phyloP scores from a whole-genome alignment of 2,888 invertebrate genomes.

The Apodemia zela region DNA sequence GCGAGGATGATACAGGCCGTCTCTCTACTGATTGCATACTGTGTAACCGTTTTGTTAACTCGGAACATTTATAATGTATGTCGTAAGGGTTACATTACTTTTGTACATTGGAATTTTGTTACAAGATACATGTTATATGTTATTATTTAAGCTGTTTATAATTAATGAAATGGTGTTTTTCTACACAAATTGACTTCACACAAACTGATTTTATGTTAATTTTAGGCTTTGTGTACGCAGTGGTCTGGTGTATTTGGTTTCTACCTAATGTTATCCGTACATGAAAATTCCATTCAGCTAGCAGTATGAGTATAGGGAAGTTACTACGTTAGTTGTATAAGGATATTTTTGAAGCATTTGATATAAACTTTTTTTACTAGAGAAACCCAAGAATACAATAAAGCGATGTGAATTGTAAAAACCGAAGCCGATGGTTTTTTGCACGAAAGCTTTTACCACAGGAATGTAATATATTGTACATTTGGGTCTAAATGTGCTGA shows the following conservation, averaged over 20 bases:
- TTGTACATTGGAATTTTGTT: slow-evolving; percentile 78
- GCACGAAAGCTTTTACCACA: slow-evolving; percentile 74
- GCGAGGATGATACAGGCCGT: slow-evolving; percentile 23
- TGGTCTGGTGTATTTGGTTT: slow-evolving; percentile 66
- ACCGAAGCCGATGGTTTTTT: slow-evolving; percentile 68
- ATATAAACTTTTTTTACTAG: slow-evolving; percentile 80
- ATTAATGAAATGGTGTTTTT: slow-evolving; percentile 67
- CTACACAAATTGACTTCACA: slow-evolving; percentile 68
- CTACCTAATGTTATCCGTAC: slow-evolving; percentile 67
- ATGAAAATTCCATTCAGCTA: slow-evolving; percentile 68
- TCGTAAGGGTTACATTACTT: slow-evolving; percentile 46
- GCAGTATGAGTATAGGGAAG: slow-evolving; percentile 64
- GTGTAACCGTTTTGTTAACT: slow-evolving; percentile 37
- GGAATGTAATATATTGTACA: slow-evolving; percentile 80
- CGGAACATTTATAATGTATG: background rate
- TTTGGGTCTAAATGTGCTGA: slow-evolving; percentile 78
- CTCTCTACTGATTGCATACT: slow-evolving; percentile 30
- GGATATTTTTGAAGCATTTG: slow-evolving; percentile 81
- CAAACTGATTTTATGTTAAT: slow-evolving; percentile 60
- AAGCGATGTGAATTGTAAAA: slow-evolving; percentile 71
- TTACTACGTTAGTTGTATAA: slow-evolving; percentile 78
- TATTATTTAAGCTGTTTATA: slow-evolving; percentile 78
- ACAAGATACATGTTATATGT: slow-evolving; percentile 63
- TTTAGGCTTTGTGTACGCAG: slow-evolving; percentile 72
- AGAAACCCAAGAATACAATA: slow-evolving; percentile 66